Conservation (phyloP, 1,140 invertebrate genomes). For the Bicyclus anynana region DNA sequence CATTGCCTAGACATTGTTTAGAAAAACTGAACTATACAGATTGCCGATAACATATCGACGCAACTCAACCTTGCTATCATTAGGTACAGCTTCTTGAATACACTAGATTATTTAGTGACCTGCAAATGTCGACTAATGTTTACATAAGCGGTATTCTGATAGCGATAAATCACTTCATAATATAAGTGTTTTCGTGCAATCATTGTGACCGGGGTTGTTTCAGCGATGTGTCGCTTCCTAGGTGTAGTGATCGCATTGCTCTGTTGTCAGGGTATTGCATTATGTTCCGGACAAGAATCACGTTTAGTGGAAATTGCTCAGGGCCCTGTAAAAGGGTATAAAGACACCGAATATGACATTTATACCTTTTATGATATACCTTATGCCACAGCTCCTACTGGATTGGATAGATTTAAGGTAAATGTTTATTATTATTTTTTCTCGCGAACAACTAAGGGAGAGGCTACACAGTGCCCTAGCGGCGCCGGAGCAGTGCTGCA, state of each 20-base stretch:
- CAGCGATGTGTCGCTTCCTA: background rate
- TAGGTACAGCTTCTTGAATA: too few species aligned
- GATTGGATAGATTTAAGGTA: conserved; percentile 45
- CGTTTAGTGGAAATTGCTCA: conserved; percentile 28
- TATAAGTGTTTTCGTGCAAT: background rate
- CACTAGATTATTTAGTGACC: too few species aligned
- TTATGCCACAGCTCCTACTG: conserved; percentile 46
- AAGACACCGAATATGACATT: conserved; percentile 24
- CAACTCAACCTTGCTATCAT: too few species aligned
- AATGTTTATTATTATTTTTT: background rate
- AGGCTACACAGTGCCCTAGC: too few species aligned
- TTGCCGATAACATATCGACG: too few species aligned
- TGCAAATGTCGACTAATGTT: too few species aligned
- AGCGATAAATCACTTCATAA: background rate
- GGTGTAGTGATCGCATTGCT: background rate
- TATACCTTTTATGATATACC: conserved; percentile 48
- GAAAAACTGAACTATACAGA: too few species aligned
- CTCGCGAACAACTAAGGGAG: too few species aligned
- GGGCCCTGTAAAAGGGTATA: conserved; percentile 45
- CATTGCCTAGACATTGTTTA: too few species aligned
- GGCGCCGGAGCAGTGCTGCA: too few species aligned
- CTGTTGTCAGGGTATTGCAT: background rate
- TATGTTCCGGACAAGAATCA: background rate
- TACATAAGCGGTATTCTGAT: too few species aligned
- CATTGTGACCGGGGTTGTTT: background rate